Percentiles rank a stretch among this genome's conserved stretches.
Conservation (phyloP, 2,888 invertebrate species). For the Platerodrilus igneus region DNA sequence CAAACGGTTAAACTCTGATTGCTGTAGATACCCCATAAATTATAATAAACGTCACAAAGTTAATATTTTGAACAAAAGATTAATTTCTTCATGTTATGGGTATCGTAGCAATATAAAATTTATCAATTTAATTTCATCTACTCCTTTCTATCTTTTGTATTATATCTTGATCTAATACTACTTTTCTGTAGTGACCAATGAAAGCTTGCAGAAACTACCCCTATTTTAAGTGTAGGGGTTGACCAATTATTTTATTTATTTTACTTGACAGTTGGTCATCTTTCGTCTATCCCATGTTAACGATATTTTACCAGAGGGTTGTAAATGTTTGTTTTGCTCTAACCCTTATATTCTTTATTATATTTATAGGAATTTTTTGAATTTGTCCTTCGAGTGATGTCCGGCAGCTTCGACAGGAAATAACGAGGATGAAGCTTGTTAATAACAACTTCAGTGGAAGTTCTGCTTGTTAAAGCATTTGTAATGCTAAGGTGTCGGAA, state of each 20-base stretch:
- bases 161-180: conserved; percentile 22
- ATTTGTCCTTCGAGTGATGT: conserved; percentile 13
- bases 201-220: conserved; percentile 27
- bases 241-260: conserved; percentile 40
- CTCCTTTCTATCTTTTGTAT: conserved; percentile 29
- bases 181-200: conserved; percentile 25
- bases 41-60: conserved; percentile 17
- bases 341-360: not conserved
- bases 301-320: conserved; percentile 6
- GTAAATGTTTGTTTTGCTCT: not conserved
- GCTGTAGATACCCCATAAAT: conserved; percentile 16
- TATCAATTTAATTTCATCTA: conserved; percentile 19
- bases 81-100: conserved; percentile 28
- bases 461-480: conserved; percentile 26
- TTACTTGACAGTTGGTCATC: conserved; percentile 37
- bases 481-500: conserved; percentile 27
- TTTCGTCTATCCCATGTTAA: conserved; percentile 36
- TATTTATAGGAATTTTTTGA: not conserved
- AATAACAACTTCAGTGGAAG: conserved; percentile 13
- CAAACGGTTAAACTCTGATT: conserved; percentile 6
- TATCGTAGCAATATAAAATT: conserved; percentile 18
- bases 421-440: conserved; percentile 21
- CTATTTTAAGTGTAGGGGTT: conserved; percentile 32
- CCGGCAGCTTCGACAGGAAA: conserved; percentile 16
- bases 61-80: conserved; percentile 26